These are phyloP conservation scores for Phlogophora meticulosa DNA, from an alignment of 2,888 invertebrate genomes.

Conservation along the genomic window DNA sequence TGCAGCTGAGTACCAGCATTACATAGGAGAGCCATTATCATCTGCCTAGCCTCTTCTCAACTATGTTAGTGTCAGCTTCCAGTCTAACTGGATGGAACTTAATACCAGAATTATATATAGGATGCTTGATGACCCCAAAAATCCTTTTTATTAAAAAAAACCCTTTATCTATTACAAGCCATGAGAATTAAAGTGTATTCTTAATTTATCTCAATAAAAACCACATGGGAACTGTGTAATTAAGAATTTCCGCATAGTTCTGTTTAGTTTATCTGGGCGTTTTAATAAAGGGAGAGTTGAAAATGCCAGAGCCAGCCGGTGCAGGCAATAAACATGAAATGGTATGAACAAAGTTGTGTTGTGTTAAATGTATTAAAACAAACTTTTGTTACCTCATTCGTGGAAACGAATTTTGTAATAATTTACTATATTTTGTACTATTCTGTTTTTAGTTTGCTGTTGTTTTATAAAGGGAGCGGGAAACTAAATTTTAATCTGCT, in stretches of 20 bases:
- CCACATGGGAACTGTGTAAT: constrained; percentile 9
- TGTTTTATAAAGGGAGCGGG: background rate
- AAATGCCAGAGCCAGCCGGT: constrained; percentile 28
- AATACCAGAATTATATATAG: no score
- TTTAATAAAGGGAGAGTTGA: constrained; percentile 30
- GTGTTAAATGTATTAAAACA: constrained; percentile 45
- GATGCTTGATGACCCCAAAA: no score
- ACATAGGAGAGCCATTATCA: no score
- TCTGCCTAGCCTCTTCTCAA: no score
- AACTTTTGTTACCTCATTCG: constrained; percentile 28
- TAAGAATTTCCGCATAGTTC: constrained; percentile 25
- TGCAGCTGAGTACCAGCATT: no score
- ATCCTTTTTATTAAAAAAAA: no score
- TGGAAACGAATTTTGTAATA: constrained; percentile 21
- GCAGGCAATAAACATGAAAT: constrained; percentile 36
- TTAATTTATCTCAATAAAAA: background rate
- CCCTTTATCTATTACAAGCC: background rate
- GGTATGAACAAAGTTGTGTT: constrained; percentile 33
- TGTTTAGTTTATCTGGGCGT: constrained; percentile 9
- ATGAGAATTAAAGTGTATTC: no score
- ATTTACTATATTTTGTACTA: constrained; percentile 16
- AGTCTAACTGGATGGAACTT: no score
- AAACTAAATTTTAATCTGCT: no score
- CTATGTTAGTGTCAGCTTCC: no score
- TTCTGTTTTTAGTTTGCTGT: background rate